Percentiles rank a stretch among this genome's conserved stretches.
These are phyloP conservation scores for Drosophila ohnishii DNA, from an alignment of 1,140 invertebrate genomes.

Conservation along the genomic window DNA sequence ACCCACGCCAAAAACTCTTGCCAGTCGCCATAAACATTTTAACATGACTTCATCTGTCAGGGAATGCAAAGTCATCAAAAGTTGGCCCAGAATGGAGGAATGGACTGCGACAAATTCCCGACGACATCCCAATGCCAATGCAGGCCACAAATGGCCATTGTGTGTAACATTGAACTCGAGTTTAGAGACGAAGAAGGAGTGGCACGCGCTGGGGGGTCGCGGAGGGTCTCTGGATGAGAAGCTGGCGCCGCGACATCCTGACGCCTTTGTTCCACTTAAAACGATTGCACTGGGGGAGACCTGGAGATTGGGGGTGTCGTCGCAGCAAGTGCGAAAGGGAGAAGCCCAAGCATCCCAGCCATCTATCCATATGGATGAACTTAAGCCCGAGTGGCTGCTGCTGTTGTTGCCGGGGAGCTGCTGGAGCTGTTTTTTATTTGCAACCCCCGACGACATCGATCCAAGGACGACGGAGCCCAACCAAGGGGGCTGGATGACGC, in stretches of 20 bases:
- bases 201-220: neutral
- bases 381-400: constrained; percentile 32
- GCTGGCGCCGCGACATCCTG: constrained; percentile 73
- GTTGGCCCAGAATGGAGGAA: constrained; percentile 24
- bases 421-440: constrained; percentile 46
- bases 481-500: constrained; percentile 42
- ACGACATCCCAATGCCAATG: constrained; percentile 43
- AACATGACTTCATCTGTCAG: constrained; percentile 32
- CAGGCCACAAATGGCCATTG: constrained; percentile 54
- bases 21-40: constrained; percentile 1
- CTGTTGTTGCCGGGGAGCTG: constrained; percentile 34
- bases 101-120: constrained; percentile 39
- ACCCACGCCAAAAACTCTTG: constrained; percentile 4
- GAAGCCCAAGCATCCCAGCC: neutral
- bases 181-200: constrained; percentile 22
- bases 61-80: constrained; percentile 35
- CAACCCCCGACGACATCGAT: constrained; percentile 52
- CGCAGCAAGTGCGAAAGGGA: constrained; percentile 9
- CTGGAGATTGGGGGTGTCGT: neutral
- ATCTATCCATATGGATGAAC: constrained; percentile 66
- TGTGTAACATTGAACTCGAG: constrained; percentile 53
- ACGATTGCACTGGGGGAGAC: constrained; percentile 38
- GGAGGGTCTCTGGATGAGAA: constrained; percentile 33
- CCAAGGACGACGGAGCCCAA: constrained; percentile 62
- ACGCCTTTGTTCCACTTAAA: constrained; percentile 61